These are phyloP conservation scores for Drosophila maculinotata DNA, from an alignment of 2,888 invertebrate species.

Conservation along the genomic window DNA sequence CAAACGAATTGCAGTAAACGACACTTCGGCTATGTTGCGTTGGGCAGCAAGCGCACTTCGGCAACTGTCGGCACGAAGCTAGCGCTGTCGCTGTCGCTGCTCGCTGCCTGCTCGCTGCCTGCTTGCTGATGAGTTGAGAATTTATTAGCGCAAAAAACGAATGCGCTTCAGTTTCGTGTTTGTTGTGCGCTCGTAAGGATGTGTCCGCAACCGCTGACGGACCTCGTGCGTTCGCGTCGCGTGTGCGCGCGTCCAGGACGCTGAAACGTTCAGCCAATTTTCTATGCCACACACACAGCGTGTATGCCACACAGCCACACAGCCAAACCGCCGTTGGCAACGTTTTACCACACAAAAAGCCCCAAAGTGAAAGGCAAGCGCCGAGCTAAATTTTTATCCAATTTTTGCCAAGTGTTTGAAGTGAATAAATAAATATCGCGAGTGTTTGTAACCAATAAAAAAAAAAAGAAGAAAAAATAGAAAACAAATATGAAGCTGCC, in stretches of 20 bases:
- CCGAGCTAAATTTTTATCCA: neutral
- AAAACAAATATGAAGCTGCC: constrained; percentile 8
- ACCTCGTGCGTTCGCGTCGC: constrained; percentile 77
- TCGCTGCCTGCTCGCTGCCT: constrained; percentile 22
- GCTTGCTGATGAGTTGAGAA: constrained; percentile 60
- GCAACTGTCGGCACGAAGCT: constrained; percentile 24
- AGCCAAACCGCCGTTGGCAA: constrained; percentile 21
- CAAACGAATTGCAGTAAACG: constrained; percentile 38
- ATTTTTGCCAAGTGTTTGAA: constrained; percentile 31
- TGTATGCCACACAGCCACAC: constrained; percentile 19
- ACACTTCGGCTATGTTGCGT: constrained; percentile 26
- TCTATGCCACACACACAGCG: constrained; percentile 32
- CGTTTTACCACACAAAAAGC: neutral
- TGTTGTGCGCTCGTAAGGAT: constrained; percentile 84
- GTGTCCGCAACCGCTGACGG: constrained; percentile 80
- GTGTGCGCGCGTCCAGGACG: constrained; percentile 73
- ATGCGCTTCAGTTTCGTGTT: constrained; percentile 84
- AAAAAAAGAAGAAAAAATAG: constrained; percentile 1
- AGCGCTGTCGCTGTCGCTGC: constrained; percentile 21
- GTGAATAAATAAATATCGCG: constrained; percentile 35
- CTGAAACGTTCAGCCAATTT: constrained; percentile 52
- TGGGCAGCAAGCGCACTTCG: constrained; percentile 26
- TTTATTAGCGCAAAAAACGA: constrained; percentile 79
- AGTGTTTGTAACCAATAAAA: neutral
- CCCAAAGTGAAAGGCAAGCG: too few species aligned